These are phyloP conservation scores for Caenorhabditis zanzibari DNA, from an alignment of 2,888 invertebrate genomes.

Conservation along the genomic window DNA sequence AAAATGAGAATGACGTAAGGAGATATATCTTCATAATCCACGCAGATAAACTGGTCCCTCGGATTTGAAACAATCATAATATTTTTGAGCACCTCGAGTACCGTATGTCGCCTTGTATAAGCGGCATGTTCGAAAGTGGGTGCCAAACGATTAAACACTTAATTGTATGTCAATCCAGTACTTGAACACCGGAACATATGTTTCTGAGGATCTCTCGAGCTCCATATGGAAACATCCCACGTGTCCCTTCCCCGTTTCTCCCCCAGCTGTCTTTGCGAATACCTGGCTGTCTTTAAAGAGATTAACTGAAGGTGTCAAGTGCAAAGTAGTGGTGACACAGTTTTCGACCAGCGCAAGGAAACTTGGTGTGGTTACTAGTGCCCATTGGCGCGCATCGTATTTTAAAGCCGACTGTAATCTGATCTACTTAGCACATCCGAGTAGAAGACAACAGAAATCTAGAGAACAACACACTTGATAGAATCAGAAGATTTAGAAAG, in stretches of 20 bases:
- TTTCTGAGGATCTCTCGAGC: conserved; percentile 36
- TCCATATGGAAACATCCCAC: conserved; percentile 53
- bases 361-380: conserved; percentile 21
- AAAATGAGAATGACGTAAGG: too few species aligned
- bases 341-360: conserved; percentile 24
- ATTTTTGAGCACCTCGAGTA: conserved; percentile 5
- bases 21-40: not conserved
- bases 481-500: too few species aligned
- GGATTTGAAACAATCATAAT: not conserved
- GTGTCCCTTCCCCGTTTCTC: not conserved
- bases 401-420: conserved; percentile 56
- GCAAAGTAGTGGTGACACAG: conserved; percentile 68
- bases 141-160: conserved; percentile 65
- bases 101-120: conserved; percentile 51
- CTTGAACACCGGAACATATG: conserved; percentile 64
- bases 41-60: not conserved
- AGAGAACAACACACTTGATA: not conserved
- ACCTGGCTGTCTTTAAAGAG: conserved; percentile 56
- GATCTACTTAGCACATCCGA: conserved; percentile 63
- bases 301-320: conserved; percentile 69
- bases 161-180: conserved; percentile 66
- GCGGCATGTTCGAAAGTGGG: conserved; percentile 62
- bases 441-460: conserved; percentile 14
- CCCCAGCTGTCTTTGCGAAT: conserved; percentile 11
- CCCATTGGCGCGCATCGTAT: conserved; percentile 46